phyloP scores from a whole-genome alignment of 2,113 vertebrate species.

The Calyptomena viridis region DNA sequence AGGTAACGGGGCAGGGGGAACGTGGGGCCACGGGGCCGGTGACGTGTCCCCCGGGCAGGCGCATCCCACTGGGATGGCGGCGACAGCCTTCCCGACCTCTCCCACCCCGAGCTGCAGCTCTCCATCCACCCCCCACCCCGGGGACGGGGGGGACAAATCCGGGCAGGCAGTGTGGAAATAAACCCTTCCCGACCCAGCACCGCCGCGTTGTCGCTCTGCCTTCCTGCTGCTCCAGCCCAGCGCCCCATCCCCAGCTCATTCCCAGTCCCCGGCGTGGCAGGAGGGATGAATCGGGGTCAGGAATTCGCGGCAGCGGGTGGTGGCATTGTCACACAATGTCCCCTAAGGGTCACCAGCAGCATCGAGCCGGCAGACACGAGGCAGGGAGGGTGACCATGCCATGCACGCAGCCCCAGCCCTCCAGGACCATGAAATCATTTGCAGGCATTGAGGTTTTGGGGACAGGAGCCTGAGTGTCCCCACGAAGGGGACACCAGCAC shows the following conservation, averaged over 20 bases:
- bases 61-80: not conserved
- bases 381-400: accelerated
- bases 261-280: accelerated
- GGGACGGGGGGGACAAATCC: not conserved
- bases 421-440: not conserved
- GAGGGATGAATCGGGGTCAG: not conserved
- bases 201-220: not conserved
- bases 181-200: not conserved
- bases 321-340: not conserved
- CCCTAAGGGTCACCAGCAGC: not conserved
- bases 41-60: not conserved
- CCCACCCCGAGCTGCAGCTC: not conserved
- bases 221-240: not conserved
- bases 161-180: not conserved
- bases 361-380: accelerated
- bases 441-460: accelerated
- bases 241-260: not conserved
- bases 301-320: not conserved
- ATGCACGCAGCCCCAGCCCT: accelerated
- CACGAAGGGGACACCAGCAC: not conserved
- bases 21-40: not conserved
- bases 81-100: not conserved
- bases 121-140: not conserved
- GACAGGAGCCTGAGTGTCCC: not conserved
- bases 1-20: not conserved